These are phyloP conservation scores for Himalopsyche phryganea DNA, from an alignment of 1,140 invertebrate species.

Conservation along the genomic window DNA sequence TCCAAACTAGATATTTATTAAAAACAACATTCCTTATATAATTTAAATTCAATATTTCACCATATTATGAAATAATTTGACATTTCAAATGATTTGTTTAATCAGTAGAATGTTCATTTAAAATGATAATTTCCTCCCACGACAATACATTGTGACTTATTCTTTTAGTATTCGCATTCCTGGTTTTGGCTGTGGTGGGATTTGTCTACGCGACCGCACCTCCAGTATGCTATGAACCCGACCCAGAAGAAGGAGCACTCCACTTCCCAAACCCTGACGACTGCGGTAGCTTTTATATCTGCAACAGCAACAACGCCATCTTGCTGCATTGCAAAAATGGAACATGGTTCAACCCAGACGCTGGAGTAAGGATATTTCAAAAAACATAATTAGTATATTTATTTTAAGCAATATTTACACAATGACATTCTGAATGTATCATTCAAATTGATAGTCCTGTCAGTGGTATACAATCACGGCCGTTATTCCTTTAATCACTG, in stretches of 20 bases:
- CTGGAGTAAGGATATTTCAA: constrained; percentile 42
- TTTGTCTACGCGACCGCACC: constrained; percentile 41
- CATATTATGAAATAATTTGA: background rate
- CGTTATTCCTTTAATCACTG: too few relatives aligned
- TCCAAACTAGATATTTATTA: background rate
- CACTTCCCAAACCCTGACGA: constrained; percentile 40
- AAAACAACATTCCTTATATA: background rate
- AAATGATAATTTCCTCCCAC: too few relatives aligned
- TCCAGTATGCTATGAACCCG: constrained; percentile 9
- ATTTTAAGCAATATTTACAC: constrained; percentile 1
- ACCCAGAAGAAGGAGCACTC: constrained; percentile 41
- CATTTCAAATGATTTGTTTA: too few relatives aligned
- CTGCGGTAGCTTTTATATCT: constrained; percentile 46
- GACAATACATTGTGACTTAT: too few relatives aligned
- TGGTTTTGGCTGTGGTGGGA: constrained; percentile 45
- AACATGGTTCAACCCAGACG: constrained; percentile 47
- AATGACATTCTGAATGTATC: too few relatives aligned
- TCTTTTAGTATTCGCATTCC: background rate
- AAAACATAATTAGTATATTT: background rate
- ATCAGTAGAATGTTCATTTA: too few relatives aligned
- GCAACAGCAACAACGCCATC: constrained; percentile 42
- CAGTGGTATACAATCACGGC: too few relatives aligned
- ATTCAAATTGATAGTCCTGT: too few relatives aligned
- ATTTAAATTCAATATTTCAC: too few relatives aligned
- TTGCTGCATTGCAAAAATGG: constrained; percentile 43